Evolutionary conservation across 1,140 invertebrate species (phyloP).

Genomic region (Stegodyphus dumicola): DNA sequence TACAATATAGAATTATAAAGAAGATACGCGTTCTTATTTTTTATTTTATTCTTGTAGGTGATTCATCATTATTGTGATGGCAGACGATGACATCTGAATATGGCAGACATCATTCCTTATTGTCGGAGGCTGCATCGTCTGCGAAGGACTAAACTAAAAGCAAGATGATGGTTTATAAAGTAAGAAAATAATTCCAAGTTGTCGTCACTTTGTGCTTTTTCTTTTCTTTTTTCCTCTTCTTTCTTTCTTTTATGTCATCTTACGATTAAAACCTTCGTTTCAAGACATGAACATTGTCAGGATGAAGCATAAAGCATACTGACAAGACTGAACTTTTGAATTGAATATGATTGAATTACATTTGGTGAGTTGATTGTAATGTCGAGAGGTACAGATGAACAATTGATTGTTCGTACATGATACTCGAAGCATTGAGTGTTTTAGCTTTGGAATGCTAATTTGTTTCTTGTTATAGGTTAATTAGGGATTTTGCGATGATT

Average conservation of each 20-base stretch:
- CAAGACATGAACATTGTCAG: too few species aligned
- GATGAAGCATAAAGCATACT: not conserved
- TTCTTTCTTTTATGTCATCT: too few species aligned
- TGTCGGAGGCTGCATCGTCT: not conserved
- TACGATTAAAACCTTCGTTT: too few species aligned
- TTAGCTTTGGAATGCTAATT: too few species aligned
- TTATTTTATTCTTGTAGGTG: not conserved
- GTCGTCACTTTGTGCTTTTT: not conserved
- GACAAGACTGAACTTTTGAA: not conserved
- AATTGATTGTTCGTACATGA: too few species aligned
- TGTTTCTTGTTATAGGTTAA: too few species aligned
- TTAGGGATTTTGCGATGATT: too few species aligned
- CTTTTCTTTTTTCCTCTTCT: too few species aligned
- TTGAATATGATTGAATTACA: not conserved
- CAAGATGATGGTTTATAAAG: slow-evolving; percentile 44
- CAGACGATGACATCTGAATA: slow-evolving; percentile 12
- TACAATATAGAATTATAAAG: too few species aligned
- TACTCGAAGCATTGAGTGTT: too few species aligned
- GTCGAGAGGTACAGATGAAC: too few species aligned
- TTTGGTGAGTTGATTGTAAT: not conserved
- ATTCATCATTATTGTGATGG: slow-evolving; percentile 17
- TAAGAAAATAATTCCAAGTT: slow-evolving; percentile 5
- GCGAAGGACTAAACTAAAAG: not conserved
- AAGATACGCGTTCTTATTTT: not conserved
- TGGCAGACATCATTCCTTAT: not conserved